These are phyloP conservation scores for Dorcus hopei DNA, from an alignment of 2,888 invertebrate genomes.

Conservation along the genomic window DNA sequence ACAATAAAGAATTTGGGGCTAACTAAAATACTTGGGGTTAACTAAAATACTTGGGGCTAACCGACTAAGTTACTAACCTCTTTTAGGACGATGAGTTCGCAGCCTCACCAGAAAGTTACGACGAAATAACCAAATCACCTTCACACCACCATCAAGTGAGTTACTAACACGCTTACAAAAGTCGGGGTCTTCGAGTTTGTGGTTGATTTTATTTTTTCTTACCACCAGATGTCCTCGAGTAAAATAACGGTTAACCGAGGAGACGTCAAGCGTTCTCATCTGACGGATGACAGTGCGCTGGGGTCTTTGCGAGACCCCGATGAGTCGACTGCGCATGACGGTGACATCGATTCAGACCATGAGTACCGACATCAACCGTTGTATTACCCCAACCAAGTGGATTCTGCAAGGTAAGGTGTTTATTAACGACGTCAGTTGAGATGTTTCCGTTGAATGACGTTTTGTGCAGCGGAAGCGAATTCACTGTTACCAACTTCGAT, in stretches of 20 bases:
- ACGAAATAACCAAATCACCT: slow-evolving; percentile 11
- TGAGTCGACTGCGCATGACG: slow-evolving; percentile 77
- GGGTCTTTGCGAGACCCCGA: slow-evolving; percentile 49
- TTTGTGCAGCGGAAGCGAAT: slow-evolving; percentile 59
- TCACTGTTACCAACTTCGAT: slow-evolving; percentile 85
- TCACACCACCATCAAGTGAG: not conserved
- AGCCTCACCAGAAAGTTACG: slow-evolving; percentile 6
- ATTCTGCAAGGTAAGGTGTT: slow-evolving; percentile 36
- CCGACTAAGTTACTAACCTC: not conserved
- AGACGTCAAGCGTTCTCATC: slow-evolving; percentile 57
- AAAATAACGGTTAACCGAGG: slow-evolving; percentile 48
- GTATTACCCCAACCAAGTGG: slow-evolving; percentile 42
- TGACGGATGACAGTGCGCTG: slow-evolving; percentile 68
- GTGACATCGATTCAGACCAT: slow-evolving; percentile 82
- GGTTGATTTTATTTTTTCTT: not conserved
- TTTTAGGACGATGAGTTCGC: slow-evolving; percentile 16
- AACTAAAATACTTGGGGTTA: not conserved
- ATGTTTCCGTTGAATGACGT: not conserved
- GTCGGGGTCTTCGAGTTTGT: not conserved
- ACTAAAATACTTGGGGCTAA: not conserved
- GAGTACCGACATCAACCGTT: slow-evolving; percentile 54
- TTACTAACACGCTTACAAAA: not conserved
- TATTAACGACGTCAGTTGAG: not conserved
- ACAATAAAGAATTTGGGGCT: not conserved
- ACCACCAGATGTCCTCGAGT: slow-evolving; percentile 25